Base-by-base conservation (phyloP, 2,113 vertebrate species). In the Nothoprocta perdicaria region DNA sequence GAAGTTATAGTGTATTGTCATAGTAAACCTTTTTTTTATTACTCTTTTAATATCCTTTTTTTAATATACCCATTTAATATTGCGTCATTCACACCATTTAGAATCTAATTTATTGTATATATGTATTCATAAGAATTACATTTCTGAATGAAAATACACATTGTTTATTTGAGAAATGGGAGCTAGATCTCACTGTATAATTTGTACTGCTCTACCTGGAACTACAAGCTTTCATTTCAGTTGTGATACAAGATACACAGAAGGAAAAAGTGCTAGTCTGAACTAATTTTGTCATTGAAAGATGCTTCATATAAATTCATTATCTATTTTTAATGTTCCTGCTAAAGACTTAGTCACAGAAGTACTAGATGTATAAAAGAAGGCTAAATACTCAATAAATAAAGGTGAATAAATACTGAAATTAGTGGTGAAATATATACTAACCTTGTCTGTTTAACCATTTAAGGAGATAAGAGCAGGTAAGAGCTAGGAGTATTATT, bases 141-240 rank as follows among this genome's bases (percentile, higher is more conserved):
- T 81, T 69, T 75, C 8, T 69, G 6, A 29, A 45, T 27, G 6
- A 66, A 80, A n/a, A n/a, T 40, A 14, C 6, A 33, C 14, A 3
- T 15, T 10, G 12, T 55, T 23, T 46, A 68, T 78, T n/a, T 53
- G 24, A 17, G 33, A 79, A 69, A 79, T 33, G 1, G 3, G 1
- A 38, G 9, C 10, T 3, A 55, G 26, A 24, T 45, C 1, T 40
- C 52, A 68, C 46, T 19, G 21, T 35, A 11, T 8, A 40, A 65
- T 50, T 60, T 3, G 3, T 69, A 27, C 27, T 0, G 41, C 43
- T 65, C 5, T 6, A 14, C 43, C 13, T 46, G 15, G 35, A 86
- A 76, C 4, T 5, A 3, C n/a, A 24, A 40, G 1, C 1, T 3
- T 21, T 77, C n/a, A 58, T 60, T 43, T 38, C 12, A 66, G 2